Percentiles rank a stretch among this genome's conserved stretches.
These are phyloP conservation scores for Hormiphora californensis DNA, from an alignment of 37 sponge, comb jelly and placozoan genomes.

Conservation along the genomic window DNA sequence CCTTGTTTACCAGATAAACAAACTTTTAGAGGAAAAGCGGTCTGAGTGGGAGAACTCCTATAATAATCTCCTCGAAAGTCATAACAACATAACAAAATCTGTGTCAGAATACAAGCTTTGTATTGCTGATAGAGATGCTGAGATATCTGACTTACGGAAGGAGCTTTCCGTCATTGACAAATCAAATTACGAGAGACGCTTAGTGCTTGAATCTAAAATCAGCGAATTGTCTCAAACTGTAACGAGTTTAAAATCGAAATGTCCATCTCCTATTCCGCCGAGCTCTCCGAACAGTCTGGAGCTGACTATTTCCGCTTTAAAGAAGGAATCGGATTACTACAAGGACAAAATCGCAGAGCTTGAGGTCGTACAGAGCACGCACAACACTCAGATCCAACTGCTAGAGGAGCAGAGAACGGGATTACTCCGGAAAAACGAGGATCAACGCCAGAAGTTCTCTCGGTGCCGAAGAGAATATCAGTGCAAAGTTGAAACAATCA, in stretches of 20 bases:
- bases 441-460: neutral
- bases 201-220: neutral
- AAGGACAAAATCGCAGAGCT: slow-evolving; percentile 43
- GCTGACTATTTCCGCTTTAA: neutral
- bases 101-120: neutral
- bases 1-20: slow-evolving; percentile 42
- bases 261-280: neutral
- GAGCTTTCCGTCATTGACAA: neutral
- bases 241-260: neutral
- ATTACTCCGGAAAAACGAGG: slow-evolving; percentile 5
- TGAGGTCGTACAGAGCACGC: slow-evolving; percentile 4
- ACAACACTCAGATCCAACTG: slow-evolving; percentile 5
- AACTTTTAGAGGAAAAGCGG: slow-evolving; percentile 15
- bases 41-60: slow-evolving; percentile 23
- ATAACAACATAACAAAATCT: neutral
- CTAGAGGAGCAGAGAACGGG: slow-evolving; percentile 21
- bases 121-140: neutral
- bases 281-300: neutral
- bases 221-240: neutral
- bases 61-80: neutral
- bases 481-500: neutral
- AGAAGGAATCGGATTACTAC: slow-evolving; percentile 18
- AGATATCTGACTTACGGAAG: slow-evolving; percentile 7
- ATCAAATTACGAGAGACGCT: slow-evolving; percentile 48
- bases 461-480: slow-evolving; percentile 36